Evolutionary conservation across 1,140 invertebrate genomes (phyloP).

Genomic region (Theocolax elegans): DNA sequence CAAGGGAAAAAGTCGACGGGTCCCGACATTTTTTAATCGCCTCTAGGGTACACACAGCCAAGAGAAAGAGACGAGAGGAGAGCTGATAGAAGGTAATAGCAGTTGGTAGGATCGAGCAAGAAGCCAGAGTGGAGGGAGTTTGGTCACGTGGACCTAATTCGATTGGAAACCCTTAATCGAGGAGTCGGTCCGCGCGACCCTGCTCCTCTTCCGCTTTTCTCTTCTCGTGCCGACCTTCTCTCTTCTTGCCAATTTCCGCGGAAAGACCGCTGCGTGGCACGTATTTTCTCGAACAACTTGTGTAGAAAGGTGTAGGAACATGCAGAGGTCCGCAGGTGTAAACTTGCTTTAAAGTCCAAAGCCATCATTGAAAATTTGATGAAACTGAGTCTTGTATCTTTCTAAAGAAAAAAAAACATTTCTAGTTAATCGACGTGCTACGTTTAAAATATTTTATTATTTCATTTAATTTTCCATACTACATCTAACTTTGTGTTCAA

Average conservation of each 20-base stretch:
- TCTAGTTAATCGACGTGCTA: too few relatives aligned
- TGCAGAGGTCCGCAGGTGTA: too few relatives aligned
- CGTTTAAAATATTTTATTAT: too few relatives aligned
- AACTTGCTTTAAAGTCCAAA: too few relatives aligned
- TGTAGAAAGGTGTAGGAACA: background rate
- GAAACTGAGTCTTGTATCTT: too few relatives aligned
- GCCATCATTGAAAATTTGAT: too few relatives aligned
- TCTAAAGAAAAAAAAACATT: too few relatives aligned
- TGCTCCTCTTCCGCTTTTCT: background rate
- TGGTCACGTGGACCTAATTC: conserved; percentile 51
- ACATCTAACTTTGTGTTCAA: too few relatives aligned
- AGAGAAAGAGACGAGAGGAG: background rate
- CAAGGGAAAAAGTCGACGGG: background rate
- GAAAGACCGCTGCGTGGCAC: conserved; percentile 7
- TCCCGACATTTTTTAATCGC: conserved; percentile 12
- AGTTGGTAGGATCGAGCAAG: background rate
- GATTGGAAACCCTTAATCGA: conserved; percentile 56
- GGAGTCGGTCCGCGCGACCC: conserved; percentile 46
- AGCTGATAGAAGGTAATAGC: background rate
- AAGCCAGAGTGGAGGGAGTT: background rate
- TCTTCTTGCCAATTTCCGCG: conserved; percentile 40
- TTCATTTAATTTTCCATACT: too few relatives aligned
- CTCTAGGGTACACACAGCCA: background rate
- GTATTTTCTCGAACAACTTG: conserved; percentile 1
- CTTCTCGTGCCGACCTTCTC: background rate